Evolutionary conservation across 1,140 invertebrate species (phyloP).

Genomic region (Drosophila nikananu): DNA sequence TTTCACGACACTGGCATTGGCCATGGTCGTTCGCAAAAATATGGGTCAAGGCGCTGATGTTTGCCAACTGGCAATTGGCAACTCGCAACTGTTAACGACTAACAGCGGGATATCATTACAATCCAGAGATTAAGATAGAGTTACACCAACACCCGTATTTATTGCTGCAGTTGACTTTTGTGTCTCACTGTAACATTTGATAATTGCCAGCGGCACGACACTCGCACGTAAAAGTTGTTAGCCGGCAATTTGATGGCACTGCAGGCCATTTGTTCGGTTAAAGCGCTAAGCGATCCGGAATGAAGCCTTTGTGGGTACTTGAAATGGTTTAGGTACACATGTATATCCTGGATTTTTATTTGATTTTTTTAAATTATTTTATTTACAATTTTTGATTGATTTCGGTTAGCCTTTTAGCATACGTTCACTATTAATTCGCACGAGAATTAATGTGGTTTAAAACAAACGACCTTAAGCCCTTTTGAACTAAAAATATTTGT

Average conservation of each 20-base stretch:
- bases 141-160: constrained; percentile 34
- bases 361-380: not conserved
- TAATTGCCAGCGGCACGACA: constrained; percentile 51
- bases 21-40: constrained; percentile 24
- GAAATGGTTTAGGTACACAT: not conserved
- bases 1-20: constrained; percentile 36
- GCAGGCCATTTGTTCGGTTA: constrained; percentile 3
- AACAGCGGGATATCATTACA: constrained; percentile 18
- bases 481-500: not conserved
- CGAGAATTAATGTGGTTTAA: too few species aligned
- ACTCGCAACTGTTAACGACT: constrained; percentile 10
- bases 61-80: constrained; percentile 4
- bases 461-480: too few species aligned
- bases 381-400: too few species aligned
- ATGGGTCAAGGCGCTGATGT: constrained; percentile 30
- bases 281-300: constrained; percentile 3
- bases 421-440: too few species aligned
- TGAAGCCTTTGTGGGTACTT: not conserved
- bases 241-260: constrained; percentile 23
- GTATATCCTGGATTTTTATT: not conserved
- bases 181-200: constrained; percentile 44
- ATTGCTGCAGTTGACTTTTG: constrained; percentile 45
- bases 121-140: constrained; percentile 40
- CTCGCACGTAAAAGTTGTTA: constrained; percentile 30
- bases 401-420: too few species aligned